Base-by-base conservation (phyloP, 2,113 vertebrate species). In the Syngnathus floridae region DNA sequence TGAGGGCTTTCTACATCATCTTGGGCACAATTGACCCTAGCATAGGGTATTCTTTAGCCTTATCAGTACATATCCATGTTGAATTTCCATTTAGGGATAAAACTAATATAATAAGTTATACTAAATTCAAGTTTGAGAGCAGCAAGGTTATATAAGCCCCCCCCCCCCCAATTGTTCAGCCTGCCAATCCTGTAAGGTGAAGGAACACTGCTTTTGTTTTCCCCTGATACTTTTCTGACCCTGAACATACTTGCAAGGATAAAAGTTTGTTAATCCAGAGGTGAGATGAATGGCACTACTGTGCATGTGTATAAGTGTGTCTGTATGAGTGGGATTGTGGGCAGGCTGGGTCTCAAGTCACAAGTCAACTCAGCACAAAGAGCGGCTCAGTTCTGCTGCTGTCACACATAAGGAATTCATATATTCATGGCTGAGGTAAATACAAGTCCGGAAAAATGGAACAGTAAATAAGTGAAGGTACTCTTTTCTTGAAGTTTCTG, bases 211-310 rank as follows among this genome's bases (percentile, higher is more conserved):
- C 31, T 31, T 31, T 55, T 14, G 43, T 46, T 46, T 46, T 16
- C 13, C 14, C 58, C 63, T 51, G 55, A 26, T 7, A 49, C 57
- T 75, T 84, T 71, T 66, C 76, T 71, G 68, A 66, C 31, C 51
- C 71, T 3, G 52, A 79, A 84, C 79, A 88, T 78, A 84, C 74
- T 81, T 85, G 73, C 54, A 49, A 73, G 86, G 82, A 88, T 80
- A 82, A 84, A 68, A 73, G 74, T 78, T 77, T 22, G 76, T 84
- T 87, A 85, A 88, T 88, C 82, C 78, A 59, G 71, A 82, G 79
- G 78, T 86, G 77, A 74, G 73, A 82, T 89, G 89, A 90, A 90
- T 86, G 84, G 79, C 65, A 74, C 68, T 64, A 74, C 83, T 89
- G 86, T 90, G 68, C 67, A 11, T 65, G 59, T 37, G 71, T 17